Conservation (phyloP, 2,888 invertebrate genomes). For the Panopea generosa region DNA sequence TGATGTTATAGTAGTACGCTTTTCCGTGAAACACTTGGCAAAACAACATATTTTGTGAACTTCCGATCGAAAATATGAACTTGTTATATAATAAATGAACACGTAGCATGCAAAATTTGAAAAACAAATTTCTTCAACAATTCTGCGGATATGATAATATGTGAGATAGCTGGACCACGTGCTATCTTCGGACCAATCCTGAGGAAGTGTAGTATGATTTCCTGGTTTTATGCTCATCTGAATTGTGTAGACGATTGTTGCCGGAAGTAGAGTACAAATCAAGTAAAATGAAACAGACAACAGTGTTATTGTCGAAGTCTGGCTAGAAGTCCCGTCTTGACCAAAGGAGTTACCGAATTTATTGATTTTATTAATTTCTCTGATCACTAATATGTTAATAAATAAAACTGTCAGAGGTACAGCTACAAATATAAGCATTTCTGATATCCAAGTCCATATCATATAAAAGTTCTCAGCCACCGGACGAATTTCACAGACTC, state of each 20-base stretch:
- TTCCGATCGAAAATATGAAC: conserved; percentile 81
- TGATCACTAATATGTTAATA: conserved; percentile 83
- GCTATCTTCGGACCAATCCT: conserved; percentile 71
- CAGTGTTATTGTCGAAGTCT: conserved; percentile 83
- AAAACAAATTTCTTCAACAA: conserved; percentile 81
- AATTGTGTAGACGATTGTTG: conserved; percentile 82
- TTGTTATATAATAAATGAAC: conserved; percentile 84
- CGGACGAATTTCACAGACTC: conserved; percentile 62
- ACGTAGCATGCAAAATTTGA: conserved; percentile 84
- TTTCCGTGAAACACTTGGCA: not conserved
- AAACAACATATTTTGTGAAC: conserved; percentile 64
- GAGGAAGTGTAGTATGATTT: conserved; percentile 56
- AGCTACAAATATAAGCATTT: conserved; percentile 79
- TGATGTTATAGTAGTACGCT: too few species aligned
- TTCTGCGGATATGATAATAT: conserved; percentile 75
- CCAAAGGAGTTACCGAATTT: conserved; percentile 39
- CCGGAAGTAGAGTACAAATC: conserved; percentile 84
- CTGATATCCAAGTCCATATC: conserved; percentile 82
- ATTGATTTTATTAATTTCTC: conserved; percentile 75
- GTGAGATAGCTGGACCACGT: conserved; percentile 80
- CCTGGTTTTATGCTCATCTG: conserved; percentile 72
- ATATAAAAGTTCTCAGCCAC: conserved; percentile 67
- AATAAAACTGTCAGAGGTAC: conserved; percentile 81
- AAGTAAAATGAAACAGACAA: conserved; percentile 84
- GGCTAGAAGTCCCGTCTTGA: conserved; percentile 56